Conservation (phyloP, 2,797 vertebrate genomes). For the Fratercula arctica region DNA sequence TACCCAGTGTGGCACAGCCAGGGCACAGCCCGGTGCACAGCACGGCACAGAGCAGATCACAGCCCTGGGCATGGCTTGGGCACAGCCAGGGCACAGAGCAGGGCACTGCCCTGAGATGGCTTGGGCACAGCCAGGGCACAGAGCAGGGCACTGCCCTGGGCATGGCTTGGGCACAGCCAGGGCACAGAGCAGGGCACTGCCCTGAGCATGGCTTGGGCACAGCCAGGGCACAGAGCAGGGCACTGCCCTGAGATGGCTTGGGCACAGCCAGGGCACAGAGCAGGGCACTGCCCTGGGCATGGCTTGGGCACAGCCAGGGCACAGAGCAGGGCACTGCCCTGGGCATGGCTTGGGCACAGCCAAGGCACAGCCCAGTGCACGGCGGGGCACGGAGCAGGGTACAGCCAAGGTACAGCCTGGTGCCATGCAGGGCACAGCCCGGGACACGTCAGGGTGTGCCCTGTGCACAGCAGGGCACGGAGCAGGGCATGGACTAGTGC, state of each 20-base stretch:
- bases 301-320: no score
- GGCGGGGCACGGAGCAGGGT: background rate
- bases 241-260: no score
- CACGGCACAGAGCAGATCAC: no score
- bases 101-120: no score
- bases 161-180: background rate
- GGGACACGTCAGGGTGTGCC: background rate
- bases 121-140: background rate
- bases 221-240: background rate
- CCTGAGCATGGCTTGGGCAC: no score
- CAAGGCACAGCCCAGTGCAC: background rate
- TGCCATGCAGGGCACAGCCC: background rate
- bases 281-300: no score
- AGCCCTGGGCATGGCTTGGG: no score
- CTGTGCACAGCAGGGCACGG: background rate
- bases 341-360: no score
- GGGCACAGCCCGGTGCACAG: background rate
- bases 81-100: background rate
- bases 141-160: background rate
- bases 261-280: background rate
- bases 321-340: no score
- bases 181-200: no score
- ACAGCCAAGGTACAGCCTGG: background rate
- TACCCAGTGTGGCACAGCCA: no score
- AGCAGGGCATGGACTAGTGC: background rate